Base-by-base conservation (phyloP, 2,888 invertebrate genomes). In the Cheilosia impressa region DNA sequence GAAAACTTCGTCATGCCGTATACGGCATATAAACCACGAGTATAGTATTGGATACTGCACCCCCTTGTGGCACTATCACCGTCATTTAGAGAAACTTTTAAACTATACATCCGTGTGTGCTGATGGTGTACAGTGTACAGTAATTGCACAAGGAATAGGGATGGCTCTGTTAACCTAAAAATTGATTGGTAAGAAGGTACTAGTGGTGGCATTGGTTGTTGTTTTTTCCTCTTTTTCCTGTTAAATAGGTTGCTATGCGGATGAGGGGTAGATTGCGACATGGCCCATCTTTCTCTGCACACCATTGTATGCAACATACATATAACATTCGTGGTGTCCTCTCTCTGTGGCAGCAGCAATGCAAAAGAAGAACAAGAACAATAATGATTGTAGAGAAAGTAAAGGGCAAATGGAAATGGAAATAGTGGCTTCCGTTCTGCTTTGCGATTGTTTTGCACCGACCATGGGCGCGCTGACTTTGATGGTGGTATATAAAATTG, bases 121-220 rank as follows among this genome's bases (percentile, higher is more conserved):
- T 31, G 31, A 31, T 31, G 31, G 31, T 31, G 31, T 31, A 9
- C 62, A 72, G 73, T 83, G 72, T 83, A 68, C 73, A 83, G 79
- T 78, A 78, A 83, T 78, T 83, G 83, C 73, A 78, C 71, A 63
- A 55, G 65, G 78, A 66, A 78, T 45, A 60, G 55, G 77, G 73
- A 68, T 66, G 68, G 78, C 68, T 83, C 78, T 73, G 83, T 73
- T 78, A 83, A 83, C 83, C 72, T 73, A 83, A 83, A 83, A 78
- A 83, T 83, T 83, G 83, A 83, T 83, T 83, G 83, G 83, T 78
- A 83, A 83, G 83, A 83, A 83, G 63, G 83, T 72, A 83, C 68
- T 19, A 27, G 66, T 78, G 72, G 55, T 78, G 83, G 83, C 79
- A 83, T 83, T 83, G 78, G 83, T 78, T 57, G 31, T 45, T 69